Evolutionary conservation across 2,888 invertebrate genomes (phyloP).

Genomic region (Abrostola tripartita): DNA sequence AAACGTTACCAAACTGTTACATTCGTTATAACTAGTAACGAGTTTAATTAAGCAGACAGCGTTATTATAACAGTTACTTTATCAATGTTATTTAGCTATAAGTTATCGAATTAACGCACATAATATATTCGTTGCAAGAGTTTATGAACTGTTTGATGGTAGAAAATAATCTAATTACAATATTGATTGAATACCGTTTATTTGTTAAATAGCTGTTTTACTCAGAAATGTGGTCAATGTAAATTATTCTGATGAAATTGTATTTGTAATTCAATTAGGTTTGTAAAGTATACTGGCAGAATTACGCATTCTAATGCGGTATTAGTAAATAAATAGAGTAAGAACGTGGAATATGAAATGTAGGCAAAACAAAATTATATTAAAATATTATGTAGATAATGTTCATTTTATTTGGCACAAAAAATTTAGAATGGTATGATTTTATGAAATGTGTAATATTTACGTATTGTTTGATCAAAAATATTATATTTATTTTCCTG

Average conservation of each 20-base stretch:
- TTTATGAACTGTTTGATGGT: not conserved
- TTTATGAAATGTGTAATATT: no score
- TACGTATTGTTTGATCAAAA: no score
- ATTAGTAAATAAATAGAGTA: constrained; percentile 7
- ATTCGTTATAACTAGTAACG: no score
- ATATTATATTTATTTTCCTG: not conserved
- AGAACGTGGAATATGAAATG: not conserved
- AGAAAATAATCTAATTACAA: constrained; percentile 28
- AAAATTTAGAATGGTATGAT: no score
- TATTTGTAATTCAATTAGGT: constrained; percentile 66
- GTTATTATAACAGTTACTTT: no score
- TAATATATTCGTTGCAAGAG: not conserved
- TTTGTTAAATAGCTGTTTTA: constrained; percentile 25
- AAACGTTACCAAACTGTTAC: no score
- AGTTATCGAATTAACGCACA: not conserved
- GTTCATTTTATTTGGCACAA: no score
- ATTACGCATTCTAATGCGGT: constrained; percentile 72
- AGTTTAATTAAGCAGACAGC: no score
- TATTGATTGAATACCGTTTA: constrained; percentile 11
- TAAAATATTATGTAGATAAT: no score
- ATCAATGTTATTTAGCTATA: no score
- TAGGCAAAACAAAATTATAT: no score
- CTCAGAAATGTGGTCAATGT: constrained; percentile 50
- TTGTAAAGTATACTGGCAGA: constrained; percentile 58
- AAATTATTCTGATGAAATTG: constrained; percentile 46